Conservation (phyloP, 1,140 invertebrate species). For the Sinella curviseta region DNA sequence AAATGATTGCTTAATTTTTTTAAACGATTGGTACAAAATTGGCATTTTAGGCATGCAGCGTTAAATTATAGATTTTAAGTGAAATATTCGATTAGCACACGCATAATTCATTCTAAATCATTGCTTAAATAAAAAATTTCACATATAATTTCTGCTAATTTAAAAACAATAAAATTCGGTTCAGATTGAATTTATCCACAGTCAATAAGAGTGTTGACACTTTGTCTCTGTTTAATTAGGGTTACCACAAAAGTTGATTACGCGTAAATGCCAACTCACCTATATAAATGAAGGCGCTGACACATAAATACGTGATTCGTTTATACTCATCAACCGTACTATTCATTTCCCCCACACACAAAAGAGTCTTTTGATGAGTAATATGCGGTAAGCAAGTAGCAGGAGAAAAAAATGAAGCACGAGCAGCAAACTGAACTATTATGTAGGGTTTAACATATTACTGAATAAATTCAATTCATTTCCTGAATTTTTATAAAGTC, state of each 20-base stretch:
- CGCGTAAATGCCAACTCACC: not conserved
- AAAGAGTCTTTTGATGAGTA: constrained; percentile 8
- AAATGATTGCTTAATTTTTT: too few species aligned
- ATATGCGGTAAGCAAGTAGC: not conserved
- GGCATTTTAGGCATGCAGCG: too few species aligned
- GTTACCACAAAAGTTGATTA: not conserved
- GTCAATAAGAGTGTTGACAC: not conserved
- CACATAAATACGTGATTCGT: not conserved
- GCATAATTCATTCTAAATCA: too few species aligned
- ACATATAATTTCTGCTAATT: too few species aligned
- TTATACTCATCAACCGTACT: not conserved
- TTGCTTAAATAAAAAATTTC: too few species aligned
- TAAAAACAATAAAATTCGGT: too few species aligned
- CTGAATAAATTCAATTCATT: constrained; percentile 9
- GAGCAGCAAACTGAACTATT: constrained; percentile 8
- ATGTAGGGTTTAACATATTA: not conserved
- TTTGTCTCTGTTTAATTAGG: not conserved
- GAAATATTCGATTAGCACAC: too few species aligned
- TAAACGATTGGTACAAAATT: too few species aligned
- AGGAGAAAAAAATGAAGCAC: constrained; percentile 13
- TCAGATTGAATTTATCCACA: too few species aligned
- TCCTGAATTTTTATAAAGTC: not conserved
- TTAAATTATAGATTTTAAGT: too few species aligned
- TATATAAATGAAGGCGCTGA: not conserved
- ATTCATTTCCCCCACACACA: not conserved